Percentiles rank a stretch among this genome's conserved stretches.
These are phyloP conservation scores for Cryptus armator DNA, from an alignment of 2,888 invertebrate genomes.

Conservation along the genomic window DNA sequence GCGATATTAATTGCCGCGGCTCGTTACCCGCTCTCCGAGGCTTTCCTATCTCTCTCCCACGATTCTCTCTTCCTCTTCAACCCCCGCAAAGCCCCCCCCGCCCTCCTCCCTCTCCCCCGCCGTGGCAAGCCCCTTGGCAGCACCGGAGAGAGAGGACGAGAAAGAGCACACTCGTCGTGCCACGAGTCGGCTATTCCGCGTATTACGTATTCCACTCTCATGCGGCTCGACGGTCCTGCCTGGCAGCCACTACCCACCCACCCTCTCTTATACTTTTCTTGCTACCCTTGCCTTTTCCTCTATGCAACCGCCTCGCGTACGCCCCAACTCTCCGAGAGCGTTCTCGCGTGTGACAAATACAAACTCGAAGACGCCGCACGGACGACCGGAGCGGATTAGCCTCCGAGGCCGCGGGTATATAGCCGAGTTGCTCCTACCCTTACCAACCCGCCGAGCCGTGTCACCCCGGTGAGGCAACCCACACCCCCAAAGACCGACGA, in stretches of 20 bases:
- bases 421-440: not conserved
- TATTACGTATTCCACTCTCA: conserved; percentile 84
- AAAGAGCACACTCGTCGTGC: conserved; percentile 43
- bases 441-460: conserved; percentile 31
- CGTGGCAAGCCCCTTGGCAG: conserved; percentile 40
- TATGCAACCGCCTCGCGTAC: conserved; percentile 77
- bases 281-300: conserved; percentile 65
- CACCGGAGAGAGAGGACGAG: conserved; percentile 12
- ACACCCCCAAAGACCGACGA: conserved; percentile 17
- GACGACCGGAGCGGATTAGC: conserved; percentile 65
- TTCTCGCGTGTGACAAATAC: conserved; percentile 82
- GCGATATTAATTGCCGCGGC: conserved; percentile 85
- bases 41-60: conserved; percentile 59
- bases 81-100: conserved; percentile 53
- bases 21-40: conserved; percentile 82
- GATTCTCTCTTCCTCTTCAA: conserved; percentile 56
- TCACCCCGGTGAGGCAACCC: conserved; percentile 39
- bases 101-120: conserved; percentile 5
- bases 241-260: conserved; percentile 73
- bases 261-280: conserved; percentile 75
- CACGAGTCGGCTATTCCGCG: conserved; percentile 76
- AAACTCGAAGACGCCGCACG: conserved; percentile 74
- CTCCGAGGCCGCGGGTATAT: conserved; percentile 31
- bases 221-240: conserved; percentile 78
- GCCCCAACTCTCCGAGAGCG: conserved; percentile 70